Evolutionary conservation across 2,113 vertebrate genomes (phyloP).

Genomic region (Saccopteryx leptura): DNA sequence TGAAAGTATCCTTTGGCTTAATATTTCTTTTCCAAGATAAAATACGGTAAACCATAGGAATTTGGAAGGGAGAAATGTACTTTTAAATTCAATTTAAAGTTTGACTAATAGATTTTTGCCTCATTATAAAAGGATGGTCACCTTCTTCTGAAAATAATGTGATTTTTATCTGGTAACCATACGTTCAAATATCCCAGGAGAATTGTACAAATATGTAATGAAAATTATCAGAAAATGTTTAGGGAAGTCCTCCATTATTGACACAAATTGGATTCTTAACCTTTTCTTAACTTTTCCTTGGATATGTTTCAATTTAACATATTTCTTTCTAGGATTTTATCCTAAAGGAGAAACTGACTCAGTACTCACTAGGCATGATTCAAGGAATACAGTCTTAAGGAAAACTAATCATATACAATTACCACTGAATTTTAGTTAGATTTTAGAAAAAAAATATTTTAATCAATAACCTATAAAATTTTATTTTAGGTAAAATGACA

Average conservation of each 20-base stretch:
- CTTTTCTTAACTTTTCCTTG: background rate
- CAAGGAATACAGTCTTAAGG: background rate
- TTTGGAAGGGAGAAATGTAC: background rate
- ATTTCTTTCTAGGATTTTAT: background rate
- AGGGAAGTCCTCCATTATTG: background rate
- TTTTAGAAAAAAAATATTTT: background rate
- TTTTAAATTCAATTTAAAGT: slow-evolving; percentile 23
- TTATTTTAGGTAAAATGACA: background rate
- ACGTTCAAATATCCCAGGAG: background rate
- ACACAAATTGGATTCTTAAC: background rate
- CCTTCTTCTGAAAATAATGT: background rate
- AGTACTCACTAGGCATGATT: background rate
- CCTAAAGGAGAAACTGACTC: background rate
- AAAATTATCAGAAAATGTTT: background rate
- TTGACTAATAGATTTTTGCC: background rate
- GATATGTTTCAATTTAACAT: background rate
- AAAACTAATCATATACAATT: background rate
- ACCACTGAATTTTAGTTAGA: background rate
- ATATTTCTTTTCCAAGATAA: slow-evolving; percentile 16
- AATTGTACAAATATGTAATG: background rate
- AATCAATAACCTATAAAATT: background rate
- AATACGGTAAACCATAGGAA: background rate
- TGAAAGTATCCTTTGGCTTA: background rate
- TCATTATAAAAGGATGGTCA: background rate
- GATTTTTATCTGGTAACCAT: background rate